phyloP scores from a whole-genome alignment of 2,888 invertebrate genomes.

The Oeneis ivallda region DNA sequence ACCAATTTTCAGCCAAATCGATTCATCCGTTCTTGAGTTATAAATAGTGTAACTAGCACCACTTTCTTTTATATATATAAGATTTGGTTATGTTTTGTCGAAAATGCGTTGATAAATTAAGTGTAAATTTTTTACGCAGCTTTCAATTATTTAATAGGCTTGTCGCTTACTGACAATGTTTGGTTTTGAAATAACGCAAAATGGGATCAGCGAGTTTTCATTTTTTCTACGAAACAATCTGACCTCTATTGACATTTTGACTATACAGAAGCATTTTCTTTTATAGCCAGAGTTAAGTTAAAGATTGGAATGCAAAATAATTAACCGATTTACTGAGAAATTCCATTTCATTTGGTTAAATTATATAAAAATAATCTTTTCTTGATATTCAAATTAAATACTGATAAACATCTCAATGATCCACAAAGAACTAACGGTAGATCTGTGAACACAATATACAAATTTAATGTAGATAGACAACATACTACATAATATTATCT shows the following conservation, averaged over 20 bases:
- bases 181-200: neutral
- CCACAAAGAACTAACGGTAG: constrained; percentile 6
- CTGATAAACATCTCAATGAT: constrained; percentile 7
- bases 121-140: too few species aligned
- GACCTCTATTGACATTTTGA: neutral
- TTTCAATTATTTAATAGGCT: too few species aligned
- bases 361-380: constrained; percentile 9
- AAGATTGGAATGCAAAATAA: neutral
- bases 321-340: neutral
- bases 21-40: too few species aligned
- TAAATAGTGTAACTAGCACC: too few species aligned
- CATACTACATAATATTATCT: neutral
- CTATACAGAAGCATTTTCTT: neutral
- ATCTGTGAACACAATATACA: neutral
- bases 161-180: too few species aligned
- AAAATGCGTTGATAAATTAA: too few species aligned
- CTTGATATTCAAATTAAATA: constrained; percentile 7
- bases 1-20: too few species aligned
- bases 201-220: neutral
- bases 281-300: neutral
- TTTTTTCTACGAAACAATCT: neutral
- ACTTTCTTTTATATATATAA: too few species aligned
- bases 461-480: neutral
- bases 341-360: neutral
- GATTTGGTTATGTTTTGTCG: too few species aligned